Base-by-base conservation (phyloP, 2,888 invertebrate species). In the Pollenia griseotomentosa region DNA sequence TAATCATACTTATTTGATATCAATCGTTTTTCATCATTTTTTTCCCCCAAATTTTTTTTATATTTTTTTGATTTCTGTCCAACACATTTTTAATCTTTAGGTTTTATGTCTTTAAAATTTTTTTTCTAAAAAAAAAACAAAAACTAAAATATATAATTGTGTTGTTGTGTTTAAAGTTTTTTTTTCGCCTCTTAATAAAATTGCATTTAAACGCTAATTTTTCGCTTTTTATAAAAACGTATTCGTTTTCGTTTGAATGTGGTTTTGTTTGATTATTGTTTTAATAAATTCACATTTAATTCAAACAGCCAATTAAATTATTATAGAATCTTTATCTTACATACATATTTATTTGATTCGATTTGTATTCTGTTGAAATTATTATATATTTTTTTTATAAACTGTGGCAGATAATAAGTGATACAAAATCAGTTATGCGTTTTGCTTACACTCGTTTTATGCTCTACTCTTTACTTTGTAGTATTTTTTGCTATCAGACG, bases 201-300 rank as follows among this genome's bases (percentile, higher is more conserved):
- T 92, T 92, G 91, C 91, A 91, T 91, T 92, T 91, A 91, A 92
- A 91, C 91, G 92, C 92, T 91, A 91, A 91, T 92, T 91, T 91
- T 92, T 91, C 92, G 92, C 90, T 91, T 90, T 91, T 91, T 90
- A 90, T 91, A 89, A 89, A 90, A 73, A 82, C 65, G 51, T 71
- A 78, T 84, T 77, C 42, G 63, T 79, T 77, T 70, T 79, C 59
- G 16, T 61, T 16, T 66, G 78, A n/a, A 11, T 71, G 61, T 51
- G 40, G 55, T 70, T 77, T 53, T 19, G 48, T 63, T 68, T 78
- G 71, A 78, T 66, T 84, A 65, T 80, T 81, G 71, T 68, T 87
- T 87, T 84, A 87, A 84, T 87, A 84, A 87, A 87, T 82, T 81
- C 87, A 70, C 84, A 87, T 87, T 87, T 87, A 87, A 87, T 87